Percentiles rank a stretch among this genome's conserved stretches.
Evolutionary conservation across 2,113 vertebrate species (phyloP).

Genomic region (Axis porcinus): DNA sequence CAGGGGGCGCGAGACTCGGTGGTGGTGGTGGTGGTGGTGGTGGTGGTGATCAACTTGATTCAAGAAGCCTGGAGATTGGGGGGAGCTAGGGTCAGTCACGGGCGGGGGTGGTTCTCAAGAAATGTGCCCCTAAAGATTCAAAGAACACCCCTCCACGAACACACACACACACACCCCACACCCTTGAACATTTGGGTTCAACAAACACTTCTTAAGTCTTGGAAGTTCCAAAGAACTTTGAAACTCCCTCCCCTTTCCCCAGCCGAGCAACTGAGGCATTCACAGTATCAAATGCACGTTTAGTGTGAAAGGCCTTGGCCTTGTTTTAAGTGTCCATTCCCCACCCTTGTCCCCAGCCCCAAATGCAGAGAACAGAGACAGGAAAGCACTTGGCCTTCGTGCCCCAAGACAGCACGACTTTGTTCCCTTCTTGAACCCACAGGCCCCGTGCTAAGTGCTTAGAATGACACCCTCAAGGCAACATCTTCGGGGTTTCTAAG

Average conservation of each 20-base stretch:
- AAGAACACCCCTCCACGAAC: neutral
- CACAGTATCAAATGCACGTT: neutral
- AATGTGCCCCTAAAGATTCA: neutral
- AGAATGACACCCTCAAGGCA: neutral
- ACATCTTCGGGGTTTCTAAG: neutral
- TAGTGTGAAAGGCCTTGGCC: neutral
- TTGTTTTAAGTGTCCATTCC: neutral
- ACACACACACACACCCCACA: neutral
- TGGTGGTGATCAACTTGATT: constrained; percentile 7
- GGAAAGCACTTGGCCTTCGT: neutral
- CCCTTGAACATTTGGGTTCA: neutral
- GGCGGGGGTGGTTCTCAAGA: neutral
- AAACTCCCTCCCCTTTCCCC: neutral
- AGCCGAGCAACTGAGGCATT: neutral
- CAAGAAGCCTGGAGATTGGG: neutral
- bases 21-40: neutral
- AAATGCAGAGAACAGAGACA: neutral
- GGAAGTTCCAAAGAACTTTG: neutral
- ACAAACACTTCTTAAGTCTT: neutral
- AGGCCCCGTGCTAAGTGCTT: neutral
- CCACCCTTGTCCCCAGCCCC: neutral
- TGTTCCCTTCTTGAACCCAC: neutral
- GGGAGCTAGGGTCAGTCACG: neutral
- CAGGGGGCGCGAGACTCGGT: neutral
- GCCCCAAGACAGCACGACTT: neutral